phyloP scores from a whole-genome alignment of 2,888 invertebrate species.

The Gortyna flavago region DNA sequence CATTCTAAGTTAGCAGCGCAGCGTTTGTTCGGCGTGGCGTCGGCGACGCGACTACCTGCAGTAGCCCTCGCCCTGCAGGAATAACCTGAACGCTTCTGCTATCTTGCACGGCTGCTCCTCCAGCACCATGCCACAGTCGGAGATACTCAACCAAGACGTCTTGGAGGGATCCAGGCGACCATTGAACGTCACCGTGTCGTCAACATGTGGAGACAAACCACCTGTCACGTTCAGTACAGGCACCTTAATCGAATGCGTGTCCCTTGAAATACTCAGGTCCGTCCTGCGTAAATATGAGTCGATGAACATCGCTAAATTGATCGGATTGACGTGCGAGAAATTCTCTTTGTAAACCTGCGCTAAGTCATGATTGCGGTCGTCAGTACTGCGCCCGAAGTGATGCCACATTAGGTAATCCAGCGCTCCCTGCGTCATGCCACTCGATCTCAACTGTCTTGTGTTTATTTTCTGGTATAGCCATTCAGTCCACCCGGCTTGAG shows the following conservation, averaged over 20 bases:
- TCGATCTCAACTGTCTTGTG: slow-evolving; percentile 95
- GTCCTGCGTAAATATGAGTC: slow-evolving; percentile 98
- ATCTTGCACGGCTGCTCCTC: slow-evolving; percentile 99
- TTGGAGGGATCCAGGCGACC: slow-evolving; percentile 98
- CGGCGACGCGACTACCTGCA: slow-evolving; percentile 91
- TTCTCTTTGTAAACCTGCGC: slow-evolving; percentile 98
- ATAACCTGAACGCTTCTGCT: slow-evolving; percentile 98
- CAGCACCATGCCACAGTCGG: slow-evolving; percentile 99
- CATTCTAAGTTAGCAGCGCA: slow-evolving; percentile 83
- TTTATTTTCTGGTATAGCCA: slow-evolving; percentile 99
- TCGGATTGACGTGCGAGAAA: slow-evolving; percentile 98
- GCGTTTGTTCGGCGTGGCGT: slow-evolving; percentile 70
- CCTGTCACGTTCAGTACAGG: slow-evolving; percentile 98
- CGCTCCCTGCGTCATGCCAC: slow-evolving; percentile 98
- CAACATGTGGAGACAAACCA: slow-evolving; percentile 97
- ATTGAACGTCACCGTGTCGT: slow-evolving; percentile 99
- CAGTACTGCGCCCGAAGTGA: slow-evolving; percentile 97
- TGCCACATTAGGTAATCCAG: slow-evolving; percentile 99
- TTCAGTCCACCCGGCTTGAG: slow-evolving; percentile 99
- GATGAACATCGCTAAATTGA: slow-evolving; percentile 98
- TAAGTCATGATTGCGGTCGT: slow-evolving; percentile 98
- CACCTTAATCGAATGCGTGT: slow-evolving; percentile 92
- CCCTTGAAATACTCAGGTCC: slow-evolving; percentile 95
- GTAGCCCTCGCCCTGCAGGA: slow-evolving; percentile 99
- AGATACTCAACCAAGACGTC: slow-evolving; percentile 99